These are phyloP conservation scores for Aleiodes leptofemur DNA, from an alignment of 2,888 invertebrate genomes.

Conservation along the genomic window DNA sequence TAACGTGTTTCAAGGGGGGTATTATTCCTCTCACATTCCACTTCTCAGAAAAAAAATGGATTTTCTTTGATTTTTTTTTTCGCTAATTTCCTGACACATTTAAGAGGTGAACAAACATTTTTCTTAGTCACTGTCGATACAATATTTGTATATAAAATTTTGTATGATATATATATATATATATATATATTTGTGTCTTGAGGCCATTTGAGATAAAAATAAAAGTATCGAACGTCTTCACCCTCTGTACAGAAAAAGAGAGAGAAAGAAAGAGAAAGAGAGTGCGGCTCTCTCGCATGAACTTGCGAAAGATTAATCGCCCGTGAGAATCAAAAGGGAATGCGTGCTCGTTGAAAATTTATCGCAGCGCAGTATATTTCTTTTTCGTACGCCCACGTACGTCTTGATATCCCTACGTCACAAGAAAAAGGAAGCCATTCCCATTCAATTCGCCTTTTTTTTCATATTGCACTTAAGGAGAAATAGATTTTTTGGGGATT, in stretches of 20 bases:
- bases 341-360: constrained; percentile 55
- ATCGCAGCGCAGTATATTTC: constrained; percentile 55
- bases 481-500: too few relatives aligned
- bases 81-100: too few relatives aligned
- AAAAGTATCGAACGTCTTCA: constrained; percentile 47
- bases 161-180: background rate
- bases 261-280: too few relatives aligned
- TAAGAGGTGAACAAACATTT: too few relatives aligned
- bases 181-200: constrained; percentile 1
- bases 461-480: background rate
- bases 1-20: too few relatives aligned
- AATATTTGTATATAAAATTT: constrained; percentile 24
- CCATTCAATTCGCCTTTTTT: constrained; percentile 5
- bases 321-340: constrained; percentile 49
- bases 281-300: constrained; percentile 20
- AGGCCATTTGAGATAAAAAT: constrained; percentile 37
- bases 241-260: constrained; percentile 7
- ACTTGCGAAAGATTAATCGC: constrained; percentile 46
- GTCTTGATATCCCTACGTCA: constrained; percentile 54
- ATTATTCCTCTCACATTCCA: too few relatives aligned
- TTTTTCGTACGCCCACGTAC: constrained; percentile 54
- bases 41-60: too few relatives aligned
- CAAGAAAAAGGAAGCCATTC: constrained; percentile 52
- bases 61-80: too few relatives aligned
- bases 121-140: too few relatives aligned